Percentiles rank a stretch among this genome's conserved stretches.
Conservation (phyloP, 1,140 invertebrate genomes). For the Solenopsis invicta region DNA sequence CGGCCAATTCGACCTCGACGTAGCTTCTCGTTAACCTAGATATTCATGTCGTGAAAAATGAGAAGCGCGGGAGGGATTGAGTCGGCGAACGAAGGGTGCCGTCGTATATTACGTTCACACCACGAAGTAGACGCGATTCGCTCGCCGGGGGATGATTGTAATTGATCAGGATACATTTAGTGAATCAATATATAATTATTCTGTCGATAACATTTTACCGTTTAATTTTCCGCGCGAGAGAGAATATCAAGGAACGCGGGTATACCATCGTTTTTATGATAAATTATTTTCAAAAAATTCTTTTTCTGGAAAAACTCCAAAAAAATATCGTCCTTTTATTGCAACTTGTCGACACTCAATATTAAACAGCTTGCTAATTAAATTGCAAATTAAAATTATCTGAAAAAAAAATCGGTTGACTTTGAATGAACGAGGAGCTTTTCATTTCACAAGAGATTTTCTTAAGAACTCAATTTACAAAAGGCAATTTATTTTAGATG, state of each 20-base stretch:
- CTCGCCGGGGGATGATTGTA: constrained; percentile 24
- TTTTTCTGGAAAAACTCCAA: neutral
- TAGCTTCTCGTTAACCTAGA: constrained; percentile 77
- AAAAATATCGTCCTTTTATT: neutral
- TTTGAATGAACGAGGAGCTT: neutral
- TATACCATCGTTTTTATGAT: neutral
- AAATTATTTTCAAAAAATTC: constrained; percentile 3
- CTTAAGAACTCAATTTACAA: neutral
- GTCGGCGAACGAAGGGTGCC: neutral
- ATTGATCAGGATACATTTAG: constrained; percentile 44
- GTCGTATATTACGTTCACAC: constrained; percentile 25
- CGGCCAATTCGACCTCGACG: constrained; percentile 61
- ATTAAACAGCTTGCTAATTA: neutral
- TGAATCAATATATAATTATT: constrained; percentile 36
- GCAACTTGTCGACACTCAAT: neutral
- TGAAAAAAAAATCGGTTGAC: neutral
- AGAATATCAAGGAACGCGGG: neutral
- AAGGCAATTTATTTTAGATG: neutral
- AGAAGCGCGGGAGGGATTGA: constrained; percentile 41
- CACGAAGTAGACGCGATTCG: neutral
- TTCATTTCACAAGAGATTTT: neutral
- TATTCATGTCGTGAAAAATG: constrained; percentile 61
- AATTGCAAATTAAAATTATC: neutral
- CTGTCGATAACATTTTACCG: neutral
- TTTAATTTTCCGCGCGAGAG: neutral